phyloP scores from a whole-genome alignment of 2,113 vertebrate genomes.

The Mustela lutreola region DNA sequence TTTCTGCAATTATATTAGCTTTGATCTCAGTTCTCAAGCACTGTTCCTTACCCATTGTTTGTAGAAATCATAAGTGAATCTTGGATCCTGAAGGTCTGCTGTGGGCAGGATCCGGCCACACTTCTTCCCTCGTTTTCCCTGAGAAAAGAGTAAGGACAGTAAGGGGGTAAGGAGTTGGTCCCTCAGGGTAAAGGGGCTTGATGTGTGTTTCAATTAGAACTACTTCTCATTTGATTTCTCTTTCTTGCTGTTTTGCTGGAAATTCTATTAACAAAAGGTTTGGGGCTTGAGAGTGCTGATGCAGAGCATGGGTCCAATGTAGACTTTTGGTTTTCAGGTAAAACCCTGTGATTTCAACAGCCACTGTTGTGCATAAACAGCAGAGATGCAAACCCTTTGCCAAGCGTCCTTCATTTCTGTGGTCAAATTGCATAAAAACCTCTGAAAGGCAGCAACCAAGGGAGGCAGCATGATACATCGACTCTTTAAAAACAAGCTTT shows the following conservation, averaged over 20 bases:
- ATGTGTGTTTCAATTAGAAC: background rate
- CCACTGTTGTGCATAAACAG: background rate
- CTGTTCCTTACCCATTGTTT: background rate
- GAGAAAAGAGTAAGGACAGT: background rate
- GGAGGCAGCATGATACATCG: background rate
- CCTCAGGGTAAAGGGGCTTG: background rate
- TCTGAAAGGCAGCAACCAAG: background rate
- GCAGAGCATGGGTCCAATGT: background rate
- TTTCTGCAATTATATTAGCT: background rate
- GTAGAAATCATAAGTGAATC: background rate
- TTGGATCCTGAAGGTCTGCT: background rate
- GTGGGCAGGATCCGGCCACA: background rate
- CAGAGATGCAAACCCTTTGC: background rate
- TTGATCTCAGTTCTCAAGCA: background rate
- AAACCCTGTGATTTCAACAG: constrained; percentile 65
- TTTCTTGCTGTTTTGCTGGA: constrained; percentile 4
- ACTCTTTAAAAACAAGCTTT: constrained; percentile 26
- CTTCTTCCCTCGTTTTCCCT: background rate
- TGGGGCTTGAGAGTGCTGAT: background rate
- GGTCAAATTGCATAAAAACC: constrained; percentile 29
- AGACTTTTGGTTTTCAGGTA: constrained; percentile 73
- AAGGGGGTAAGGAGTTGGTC: fast-evolving
- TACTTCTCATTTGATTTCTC: background rate
- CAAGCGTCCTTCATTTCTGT: constrained; percentile 9
- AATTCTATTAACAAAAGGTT: constrained; percentile 54